These are phyloP conservation scores for Phallusia fumigata DNA, from an alignment of 23 tunicate genomes.

Conservation along the genomic window DNA sequence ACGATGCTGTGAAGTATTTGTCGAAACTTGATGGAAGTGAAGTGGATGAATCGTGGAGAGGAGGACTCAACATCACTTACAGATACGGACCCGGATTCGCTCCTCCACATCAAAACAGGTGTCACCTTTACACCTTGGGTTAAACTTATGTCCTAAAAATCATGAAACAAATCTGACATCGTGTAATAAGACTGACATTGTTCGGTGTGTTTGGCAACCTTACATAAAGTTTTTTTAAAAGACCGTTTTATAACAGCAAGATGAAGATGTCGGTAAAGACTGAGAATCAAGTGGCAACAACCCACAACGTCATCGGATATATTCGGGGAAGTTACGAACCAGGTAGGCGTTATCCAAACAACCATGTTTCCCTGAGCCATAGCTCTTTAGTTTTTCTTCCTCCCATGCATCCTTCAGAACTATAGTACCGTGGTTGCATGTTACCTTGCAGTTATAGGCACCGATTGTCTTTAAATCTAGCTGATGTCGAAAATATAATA, in stretches of 20 bases:
- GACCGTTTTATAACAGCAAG: conserved; percentile 21
- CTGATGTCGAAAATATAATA: no score
- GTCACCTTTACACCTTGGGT: background rate
- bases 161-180: no score
- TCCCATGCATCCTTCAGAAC: no score
- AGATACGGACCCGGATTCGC: conserved; percentile 70
- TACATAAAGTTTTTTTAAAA: background rate
- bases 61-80: conserved; percentile 74
- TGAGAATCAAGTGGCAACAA: conserved; percentile 3
- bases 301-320: conserved; percentile 36
- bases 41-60: conserved; percentile 48
- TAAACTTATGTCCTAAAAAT: no score
- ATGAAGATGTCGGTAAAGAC: conserved; percentile 49
- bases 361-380: background rate
- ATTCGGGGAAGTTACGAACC: conserved; percentile 24
- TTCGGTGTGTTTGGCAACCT: no score
- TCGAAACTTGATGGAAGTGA: conserved; percentile 39
- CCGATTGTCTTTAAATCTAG: no score
- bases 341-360: background rate
- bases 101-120: conserved; percentile 15
- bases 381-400: no score
- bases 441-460: no score
- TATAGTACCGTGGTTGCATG: no score
- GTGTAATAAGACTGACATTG: no score
- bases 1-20: conserved; percentile 53